Percentiles rank a stretch among this genome's conserved stretches.
These are phyloP conservation scores for Deroplatys truncata DNA, from an alignment of 2,888 invertebrate species.

Conservation along the genomic window DNA sequence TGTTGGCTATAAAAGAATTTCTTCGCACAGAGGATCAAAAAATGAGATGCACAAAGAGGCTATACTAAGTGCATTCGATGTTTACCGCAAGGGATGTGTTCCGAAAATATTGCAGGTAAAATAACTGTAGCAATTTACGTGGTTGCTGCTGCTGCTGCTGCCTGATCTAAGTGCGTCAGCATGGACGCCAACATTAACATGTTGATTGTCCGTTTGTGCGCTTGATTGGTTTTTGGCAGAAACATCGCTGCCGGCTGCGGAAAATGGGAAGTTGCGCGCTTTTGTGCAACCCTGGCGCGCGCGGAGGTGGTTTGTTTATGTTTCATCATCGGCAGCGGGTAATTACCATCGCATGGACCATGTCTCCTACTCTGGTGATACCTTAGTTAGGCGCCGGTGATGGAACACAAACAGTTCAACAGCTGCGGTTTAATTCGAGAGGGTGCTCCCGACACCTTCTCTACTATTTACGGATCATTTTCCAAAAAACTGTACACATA, in stretches of 20 bases:
- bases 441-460: not conserved
- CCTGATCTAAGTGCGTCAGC: too few relatives aligned
- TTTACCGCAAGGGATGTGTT: not conserved
- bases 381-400: conserved; percentile 1
- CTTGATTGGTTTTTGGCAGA: not conserved
- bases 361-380: not conserved
- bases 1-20: not conserved
- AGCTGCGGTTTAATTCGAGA: not conserved
- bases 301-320: conserved; percentile 4
- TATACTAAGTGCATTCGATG: not conserved
- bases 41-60: not conserved
- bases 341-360: not conserved
- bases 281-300: not conserved
- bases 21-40: not conserved
- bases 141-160: too few relatives aligned
- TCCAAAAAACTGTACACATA: too few relatives aligned
- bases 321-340: conserved; percentile 10
- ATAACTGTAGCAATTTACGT: too few relatives aligned
- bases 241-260: not conserved
- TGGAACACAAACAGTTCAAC: conserved; percentile 1
- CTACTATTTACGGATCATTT: not conserved
- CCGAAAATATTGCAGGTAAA: not conserved
- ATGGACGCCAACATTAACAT: not conserved
- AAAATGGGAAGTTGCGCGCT: not conserved
- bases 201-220: not conserved